Evolutionary conservation across 2,113 vertebrate genomes (phyloP), one percentile per base, ranked within the genome.

Genomic region (Ramphastos sulfuratus): DNA sequence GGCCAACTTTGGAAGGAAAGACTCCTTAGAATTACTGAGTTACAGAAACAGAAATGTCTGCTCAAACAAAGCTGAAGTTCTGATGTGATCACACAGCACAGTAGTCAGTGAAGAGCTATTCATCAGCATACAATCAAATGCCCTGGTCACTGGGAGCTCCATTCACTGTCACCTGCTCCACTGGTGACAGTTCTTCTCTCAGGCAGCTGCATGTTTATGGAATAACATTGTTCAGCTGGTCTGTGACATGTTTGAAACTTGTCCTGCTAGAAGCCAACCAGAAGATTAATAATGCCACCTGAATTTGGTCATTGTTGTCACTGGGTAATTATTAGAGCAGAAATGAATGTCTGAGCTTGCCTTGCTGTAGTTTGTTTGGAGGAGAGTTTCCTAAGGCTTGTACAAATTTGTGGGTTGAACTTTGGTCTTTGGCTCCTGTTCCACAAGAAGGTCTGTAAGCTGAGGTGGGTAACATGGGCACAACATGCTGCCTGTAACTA

Each of bases 81-180:
- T 73, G 71, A 31, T 0, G 3, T 46, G 19, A 20, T 72, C 54
- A 56, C 59, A 27, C 11, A 6, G 2, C 0, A 0, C 50, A 4
- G 52, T 67, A 1, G 6, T 4, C 3, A 2, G 15, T 55, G 24
- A 42, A 28, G 42, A 61, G 27, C 17, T 66, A 14, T 21, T 91
- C 1, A 8, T 73, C 18, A 37, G 37, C 17, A 5, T 31, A 4
- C 16, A 21, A 31, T 42, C 31, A 30, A 31, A 10, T 72, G 48
- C 55, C 66, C 17, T n/a, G 44, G 31, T n/a, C 4, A 1, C 2
- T 52, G 24, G 63, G 30, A 82, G 8, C 63, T 65, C 13, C 2
- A 0, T 42, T 50, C 30, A 8, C 27, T 25, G 21, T 69, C 39
- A 10, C 39, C 37, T 27, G 7, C 76, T 50, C n/a, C 0, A 2